Evolutionary conservation across 2,888 invertebrate species (phyloP).

Genomic region (Cephus rjabovi): DNA sequence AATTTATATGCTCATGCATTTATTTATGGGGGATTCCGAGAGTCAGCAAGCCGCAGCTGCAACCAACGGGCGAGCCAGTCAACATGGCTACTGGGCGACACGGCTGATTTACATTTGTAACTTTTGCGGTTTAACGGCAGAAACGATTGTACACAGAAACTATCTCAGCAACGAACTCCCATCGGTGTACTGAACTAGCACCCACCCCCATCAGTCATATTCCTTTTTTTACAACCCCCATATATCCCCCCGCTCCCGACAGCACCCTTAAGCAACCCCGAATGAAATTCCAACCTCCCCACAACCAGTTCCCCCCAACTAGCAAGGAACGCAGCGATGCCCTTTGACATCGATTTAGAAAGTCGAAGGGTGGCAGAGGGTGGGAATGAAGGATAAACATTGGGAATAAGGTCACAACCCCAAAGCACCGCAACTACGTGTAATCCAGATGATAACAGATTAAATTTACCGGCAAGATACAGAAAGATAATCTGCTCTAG

Average conservation of each 20-base stretch:
- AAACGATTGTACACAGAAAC: slow-evolving; percentile 41
- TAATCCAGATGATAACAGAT: slow-evolving; percentile 51
- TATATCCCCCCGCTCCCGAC: too few species aligned
- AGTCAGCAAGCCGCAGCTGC: background rate
- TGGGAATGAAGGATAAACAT: too few species aligned
- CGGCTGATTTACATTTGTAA: slow-evolving; percentile 59
- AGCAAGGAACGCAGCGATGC: too few species aligned
- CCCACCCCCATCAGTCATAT: too few species aligned
- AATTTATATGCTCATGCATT: slow-evolving; percentile 41
- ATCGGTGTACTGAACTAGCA: background rate
- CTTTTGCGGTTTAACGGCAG: slow-evolving; percentile 56
- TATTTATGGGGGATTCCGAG: slow-evolving; percentile 44
- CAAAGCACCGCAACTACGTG: slow-evolving; percentile 20
- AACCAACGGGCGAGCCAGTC: slow-evolving; percentile 1
- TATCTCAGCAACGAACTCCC: slow-evolving; percentile 15
- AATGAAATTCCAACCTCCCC: too few species aligned
- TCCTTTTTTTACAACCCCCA: too few species aligned
- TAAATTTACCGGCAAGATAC: slow-evolving; percentile 46
- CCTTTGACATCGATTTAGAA: too few species aligned
- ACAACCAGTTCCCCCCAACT: too few species aligned
- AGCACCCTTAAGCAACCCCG: too few species aligned
- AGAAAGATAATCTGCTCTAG: too few species aligned
- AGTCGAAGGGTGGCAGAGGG: too few species aligned
- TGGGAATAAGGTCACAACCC: background rate
- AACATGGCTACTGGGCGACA: background rate